phyloP scores from a whole-genome alignment of 2,888 invertebrate species.

The Rhodophaea formosa region DNA sequence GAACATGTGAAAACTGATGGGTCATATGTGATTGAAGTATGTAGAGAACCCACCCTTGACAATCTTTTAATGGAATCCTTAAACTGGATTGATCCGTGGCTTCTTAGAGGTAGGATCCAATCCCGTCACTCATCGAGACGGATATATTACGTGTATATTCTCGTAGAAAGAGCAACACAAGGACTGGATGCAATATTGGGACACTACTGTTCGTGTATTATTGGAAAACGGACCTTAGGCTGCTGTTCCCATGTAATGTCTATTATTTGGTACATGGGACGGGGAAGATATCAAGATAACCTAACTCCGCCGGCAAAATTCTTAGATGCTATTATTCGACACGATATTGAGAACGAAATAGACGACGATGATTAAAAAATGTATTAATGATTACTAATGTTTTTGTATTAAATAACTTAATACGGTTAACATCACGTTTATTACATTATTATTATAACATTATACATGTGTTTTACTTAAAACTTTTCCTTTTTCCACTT shows the following conservation, averaged over 20 bases:
- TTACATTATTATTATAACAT: too few species aligned
- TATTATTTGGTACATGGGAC: not conserved
- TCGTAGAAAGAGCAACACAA: not conserved
- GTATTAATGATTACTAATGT: too few species aligned
- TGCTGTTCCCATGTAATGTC: not conserved
- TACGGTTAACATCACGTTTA: too few species aligned
- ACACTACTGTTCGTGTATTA: not conserved
- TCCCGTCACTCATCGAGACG: not conserved
- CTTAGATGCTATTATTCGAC: too few species aligned
- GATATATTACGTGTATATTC: not conserved
- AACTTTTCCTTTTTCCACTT: too few species aligned
- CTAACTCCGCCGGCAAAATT: not conserved
- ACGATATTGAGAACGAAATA: too few species aligned
- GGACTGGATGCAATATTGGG: not conserved
- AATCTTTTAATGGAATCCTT: not conserved
- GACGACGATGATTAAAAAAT: too few species aligned
- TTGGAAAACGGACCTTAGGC: not conserved
- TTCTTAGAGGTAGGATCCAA: conserved; percentile 1
- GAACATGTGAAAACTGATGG: conserved; percentile 9
- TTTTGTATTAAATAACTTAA: too few species aligned
- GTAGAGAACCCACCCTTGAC: conserved; percentile 1
- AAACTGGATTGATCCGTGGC: not conserved
- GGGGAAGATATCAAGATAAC: not conserved
- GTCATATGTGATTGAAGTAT: conserved; percentile 12
- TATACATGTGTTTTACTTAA: too few species aligned